These are phyloP conservation scores for Dendropsophus ebraccatus DNA, from an alignment of 2,113 vertebrate genomes.

Conservation along the genomic window DNA sequence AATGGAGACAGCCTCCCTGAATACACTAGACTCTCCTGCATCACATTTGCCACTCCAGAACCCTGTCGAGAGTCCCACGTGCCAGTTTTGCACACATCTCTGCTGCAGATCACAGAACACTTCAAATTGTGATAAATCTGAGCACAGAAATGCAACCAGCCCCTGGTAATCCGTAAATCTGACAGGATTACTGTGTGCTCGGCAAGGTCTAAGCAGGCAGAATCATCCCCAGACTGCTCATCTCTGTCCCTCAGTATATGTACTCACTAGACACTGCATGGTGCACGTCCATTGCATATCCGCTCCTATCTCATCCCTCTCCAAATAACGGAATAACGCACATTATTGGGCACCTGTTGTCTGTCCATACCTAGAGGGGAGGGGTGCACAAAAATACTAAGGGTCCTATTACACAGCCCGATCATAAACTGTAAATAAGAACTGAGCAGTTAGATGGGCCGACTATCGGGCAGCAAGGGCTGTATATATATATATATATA, in stretches of 20 bases:
- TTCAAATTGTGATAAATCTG: slow-evolving; percentile 51
- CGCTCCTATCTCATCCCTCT: background rate
- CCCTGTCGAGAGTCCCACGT: background rate
- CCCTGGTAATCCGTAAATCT: slow-evolving; percentile 58
- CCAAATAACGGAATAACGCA: background rate
- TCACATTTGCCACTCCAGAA: background rate
- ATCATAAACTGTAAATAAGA: no score
- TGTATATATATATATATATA: no score
- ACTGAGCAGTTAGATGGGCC: no score
- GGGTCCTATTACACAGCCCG: no score
- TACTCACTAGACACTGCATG: background rate
- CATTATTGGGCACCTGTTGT: background rate
- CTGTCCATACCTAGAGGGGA: background rate
- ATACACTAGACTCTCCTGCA: no score
- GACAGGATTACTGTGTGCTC: slow-evolving; percentile 52
- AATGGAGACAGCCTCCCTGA: background rate
- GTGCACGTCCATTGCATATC: background rate
- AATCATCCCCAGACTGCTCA: slow-evolving; percentile 52
- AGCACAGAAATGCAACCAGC: slow-evolving; percentile 41
- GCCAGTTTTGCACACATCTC: background rate
- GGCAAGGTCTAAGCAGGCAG: slow-evolving; percentile 36
- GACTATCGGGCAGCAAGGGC: no score
- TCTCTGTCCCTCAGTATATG: slow-evolving; percentile 2
- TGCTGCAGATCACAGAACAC: slow-evolving; percentile 37
- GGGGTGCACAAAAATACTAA: background rate